Conservation (phyloP, 2,888 invertebrate species). For the Bembecia ichneumoniformis region DNA sequence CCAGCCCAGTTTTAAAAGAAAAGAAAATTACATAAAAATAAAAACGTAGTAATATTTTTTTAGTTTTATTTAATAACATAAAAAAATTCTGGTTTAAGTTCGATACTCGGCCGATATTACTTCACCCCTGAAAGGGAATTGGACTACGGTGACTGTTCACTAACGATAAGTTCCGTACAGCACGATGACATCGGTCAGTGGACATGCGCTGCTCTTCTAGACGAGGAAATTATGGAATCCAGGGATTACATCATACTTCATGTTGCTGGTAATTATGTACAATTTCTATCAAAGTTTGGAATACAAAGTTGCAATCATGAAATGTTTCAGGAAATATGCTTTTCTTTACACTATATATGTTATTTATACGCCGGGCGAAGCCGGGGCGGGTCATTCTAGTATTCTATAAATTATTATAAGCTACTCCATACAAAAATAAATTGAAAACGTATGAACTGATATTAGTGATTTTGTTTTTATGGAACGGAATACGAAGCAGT, state of each 20-base stretch:
- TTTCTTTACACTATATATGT: too few relatives aligned
- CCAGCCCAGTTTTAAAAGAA: too few relatives aligned
- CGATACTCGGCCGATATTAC: conserved; percentile 48
- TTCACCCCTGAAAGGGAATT: conserved; percentile 45
- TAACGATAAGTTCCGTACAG: conserved; percentile 41
- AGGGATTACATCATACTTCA: conserved; percentile 30
- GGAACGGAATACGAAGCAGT: too few relatives aligned
- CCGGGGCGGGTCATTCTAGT: too few relatives aligned
- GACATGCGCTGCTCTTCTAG: conserved; percentile 56
- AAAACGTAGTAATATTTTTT: not conserved
- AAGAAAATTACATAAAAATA: too few relatives aligned
- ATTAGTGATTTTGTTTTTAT: too few relatives aligned
- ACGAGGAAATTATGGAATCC: conserved; percentile 34
- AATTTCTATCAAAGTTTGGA: not conserved
- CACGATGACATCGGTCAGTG: conserved; percentile 53
- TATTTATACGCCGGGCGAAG: too few relatives aligned
- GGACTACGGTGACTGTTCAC: conserved; percentile 57
- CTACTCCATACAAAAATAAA: too few relatives aligned
- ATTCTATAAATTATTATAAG: too few relatives aligned
- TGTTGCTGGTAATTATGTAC: not conserved
- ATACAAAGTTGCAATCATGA: too few relatives aligned
- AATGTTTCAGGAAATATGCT: too few relatives aligned
- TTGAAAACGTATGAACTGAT: too few relatives aligned
- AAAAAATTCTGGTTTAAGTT: conserved; percentile 24
- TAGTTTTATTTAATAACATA: not conserved